Evolutionary conservation across 64 coral and sea anemone genomes (phyloP), one percentile per base, ranked within the genome.

Genomic region (Montipora efflorescens): DNA sequence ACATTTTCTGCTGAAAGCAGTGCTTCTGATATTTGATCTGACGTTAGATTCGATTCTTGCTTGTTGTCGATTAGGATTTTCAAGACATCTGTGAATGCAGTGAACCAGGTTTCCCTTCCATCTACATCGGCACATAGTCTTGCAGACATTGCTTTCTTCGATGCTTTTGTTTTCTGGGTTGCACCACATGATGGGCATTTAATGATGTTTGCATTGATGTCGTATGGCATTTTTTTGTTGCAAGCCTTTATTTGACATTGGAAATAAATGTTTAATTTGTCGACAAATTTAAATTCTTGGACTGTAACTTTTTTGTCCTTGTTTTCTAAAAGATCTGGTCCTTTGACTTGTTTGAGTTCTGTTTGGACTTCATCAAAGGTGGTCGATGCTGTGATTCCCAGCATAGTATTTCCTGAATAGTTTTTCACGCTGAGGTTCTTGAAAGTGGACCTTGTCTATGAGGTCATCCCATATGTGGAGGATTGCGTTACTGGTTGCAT

Each of bases 381-480:
- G 13, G 87, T 89, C 19, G 55, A 18, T 73, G 86, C 58, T 48
- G 77, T 94, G 7, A 1, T 28, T 28, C 92, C 92, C 25, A 89
- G 68, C 50, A 75, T 67, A 77, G 84, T 59, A 52, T 83, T 73
- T 59, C 92, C 86, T 57, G 92, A 94, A 59, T 62, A 94, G 68
- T 89, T 89, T 47, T 94, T 94, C 4, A 94, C 67, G 89, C 87
- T 81, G 15, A 94, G 18, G 75, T 94, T 89, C 47, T 88, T 88
- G 8, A 88, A 53, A 21, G 71, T 44, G 82, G 67, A 74, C 62
- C 28, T 5, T 47, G 59, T 59, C 13, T 61, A 19, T 69, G 19
- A 83, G 74, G 18, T 90, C 48, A 85, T 95, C 93, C 93, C 93
- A 90, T 9, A 95, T 20, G 68, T 95, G 93, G 13, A 95, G 78